Base-by-base conservation (phyloP, 2,888 invertebrate genomes). In the Deilephila elpenor region DNA sequence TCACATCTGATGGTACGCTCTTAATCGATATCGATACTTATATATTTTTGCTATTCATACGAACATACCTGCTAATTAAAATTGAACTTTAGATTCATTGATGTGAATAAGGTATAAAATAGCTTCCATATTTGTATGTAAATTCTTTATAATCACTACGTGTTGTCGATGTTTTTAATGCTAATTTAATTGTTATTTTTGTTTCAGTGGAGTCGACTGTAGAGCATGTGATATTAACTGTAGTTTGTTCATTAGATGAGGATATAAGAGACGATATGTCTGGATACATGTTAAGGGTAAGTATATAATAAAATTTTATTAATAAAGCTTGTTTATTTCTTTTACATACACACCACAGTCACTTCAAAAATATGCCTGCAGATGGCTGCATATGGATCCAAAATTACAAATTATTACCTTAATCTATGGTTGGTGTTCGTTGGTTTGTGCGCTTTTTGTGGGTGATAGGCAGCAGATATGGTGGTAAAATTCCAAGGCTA, bases 1-100 rank as follows among this genome's bases (percentile, higher is more conserved):
- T 99, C 89, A 99, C 98, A 59, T 98, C 98, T 86, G 98, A 99
- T 92, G 97, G 98, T 98, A 93, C 95, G 95, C 73, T 59, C 61
- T 25, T 34, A 44, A 44, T 60, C 29, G 25, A 60, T 60, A 64
- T 44, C 64, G 64, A 64, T 64, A 14, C 3, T 37, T 20, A 11
- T 4, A 11, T 37, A 11, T 37, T n/a, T 34, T 32, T 44, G 14
- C 14, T 44, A 44, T 11, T 11, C 44, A 4, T 11, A 44, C 44
- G 14, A 14, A 11, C 14, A 32, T 17, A 32, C 56, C n/a, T 56
- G 14, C 1, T 56, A 6, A 56, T 56, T 56, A n/a, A 56, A 44
- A 44, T 14, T 44, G 14, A 53, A 53, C 19, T 53, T 53, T 56
- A 5, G n/a, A 5, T n/a, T n/a, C n/a, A n/a, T n/a, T 44, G 11